These are phyloP conservation scores for Hepsetus odoe DNA, from an alignment of 2,113 vertebrate genomes.

Conservation along the genomic window DNA sequence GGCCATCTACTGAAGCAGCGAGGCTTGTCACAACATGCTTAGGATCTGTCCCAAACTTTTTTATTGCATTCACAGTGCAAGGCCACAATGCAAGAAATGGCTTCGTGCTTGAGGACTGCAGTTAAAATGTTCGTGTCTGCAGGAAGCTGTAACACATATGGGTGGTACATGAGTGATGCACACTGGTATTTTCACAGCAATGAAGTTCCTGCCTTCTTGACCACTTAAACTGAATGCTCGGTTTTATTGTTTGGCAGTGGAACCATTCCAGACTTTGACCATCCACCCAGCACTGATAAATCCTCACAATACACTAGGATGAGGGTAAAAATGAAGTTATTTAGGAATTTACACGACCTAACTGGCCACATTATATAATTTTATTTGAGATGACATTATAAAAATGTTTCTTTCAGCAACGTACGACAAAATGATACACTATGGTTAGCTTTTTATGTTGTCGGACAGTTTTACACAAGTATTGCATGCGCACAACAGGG, in stretches of 20 bases:
- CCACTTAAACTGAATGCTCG: neutral
- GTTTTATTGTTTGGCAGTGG: constrained; percentile 26
- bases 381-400: constrained; percentile 39
- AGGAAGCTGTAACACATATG: neutral
- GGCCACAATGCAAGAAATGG: neutral
- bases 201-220: neutral
- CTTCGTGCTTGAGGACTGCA: neutral
- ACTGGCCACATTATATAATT: constrained; percentile 24
- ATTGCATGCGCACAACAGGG: constrained; percentile 25
- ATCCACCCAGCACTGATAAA: constrained; percentile 8
- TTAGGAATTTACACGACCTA: constrained; percentile 17
- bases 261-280: constrained; percentile 21
- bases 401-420: constrained; percentile 28
- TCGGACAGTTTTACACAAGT: constrained; percentile 21
- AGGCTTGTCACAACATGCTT: constrained; percentile 2
- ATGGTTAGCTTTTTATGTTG: constrained; percentile 20
- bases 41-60: neutral
- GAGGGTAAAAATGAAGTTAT: neutral
- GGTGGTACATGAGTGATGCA: neutral
- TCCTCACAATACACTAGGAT: constrained; percentile 15
- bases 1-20: neutral
- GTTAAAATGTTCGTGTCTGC: neutral
- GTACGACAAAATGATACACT: constrained; percentile 39
- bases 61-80: neutral
- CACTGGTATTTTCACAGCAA: neutral